These are phyloP conservation scores for Brienomyrus longianalis DNA, from an alignment of 2,113 vertebrate species.

Conservation along the genomic window DNA sequence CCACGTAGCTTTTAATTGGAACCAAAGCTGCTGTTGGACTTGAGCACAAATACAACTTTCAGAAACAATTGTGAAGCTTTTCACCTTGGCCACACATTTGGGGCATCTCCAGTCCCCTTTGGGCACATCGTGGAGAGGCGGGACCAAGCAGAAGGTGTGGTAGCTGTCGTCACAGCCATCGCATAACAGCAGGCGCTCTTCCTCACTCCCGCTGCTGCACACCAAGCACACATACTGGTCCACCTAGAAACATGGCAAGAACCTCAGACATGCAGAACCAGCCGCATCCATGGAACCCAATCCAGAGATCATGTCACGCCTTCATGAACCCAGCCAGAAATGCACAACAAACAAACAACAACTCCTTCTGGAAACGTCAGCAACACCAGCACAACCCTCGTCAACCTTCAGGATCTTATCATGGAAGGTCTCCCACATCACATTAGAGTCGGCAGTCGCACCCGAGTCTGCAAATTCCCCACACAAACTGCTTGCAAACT, in stretches of 20 bases:
- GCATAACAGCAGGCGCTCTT: conserved; percentile 85
- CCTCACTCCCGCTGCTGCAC: conserved; percentile 81
- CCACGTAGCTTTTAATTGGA: background rate
- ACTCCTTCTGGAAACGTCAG: too few species aligned
- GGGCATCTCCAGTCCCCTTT: conserved; percentile 98
- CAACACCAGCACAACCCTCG: too few species aligned
- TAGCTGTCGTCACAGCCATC: conserved; percentile 98
- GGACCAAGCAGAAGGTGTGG: conserved; percentile 92
- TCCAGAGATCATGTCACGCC: background rate
- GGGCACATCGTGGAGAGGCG: conserved; percentile 90
- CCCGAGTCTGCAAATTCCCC: too few species aligned
- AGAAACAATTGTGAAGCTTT: too few species aligned
- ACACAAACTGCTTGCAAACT: too few species aligned
- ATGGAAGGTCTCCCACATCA: too few species aligned
- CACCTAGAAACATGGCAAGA: conserved; percentile 59
- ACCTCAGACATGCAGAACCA: background rate
- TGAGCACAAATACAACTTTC: background rate
- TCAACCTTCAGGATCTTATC: too few species aligned
- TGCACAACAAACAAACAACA: background rate
- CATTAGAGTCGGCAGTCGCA: too few species aligned
- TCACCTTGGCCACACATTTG: conserved; percentile 86
- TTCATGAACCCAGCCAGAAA: background rate
- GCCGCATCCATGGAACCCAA: background rate
- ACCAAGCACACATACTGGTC: conserved; percentile 90
- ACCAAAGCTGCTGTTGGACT: background rate